Conservation (phyloP, 1,140 invertebrate genomes). For the Drosophila sulfurigaster region DNA sequence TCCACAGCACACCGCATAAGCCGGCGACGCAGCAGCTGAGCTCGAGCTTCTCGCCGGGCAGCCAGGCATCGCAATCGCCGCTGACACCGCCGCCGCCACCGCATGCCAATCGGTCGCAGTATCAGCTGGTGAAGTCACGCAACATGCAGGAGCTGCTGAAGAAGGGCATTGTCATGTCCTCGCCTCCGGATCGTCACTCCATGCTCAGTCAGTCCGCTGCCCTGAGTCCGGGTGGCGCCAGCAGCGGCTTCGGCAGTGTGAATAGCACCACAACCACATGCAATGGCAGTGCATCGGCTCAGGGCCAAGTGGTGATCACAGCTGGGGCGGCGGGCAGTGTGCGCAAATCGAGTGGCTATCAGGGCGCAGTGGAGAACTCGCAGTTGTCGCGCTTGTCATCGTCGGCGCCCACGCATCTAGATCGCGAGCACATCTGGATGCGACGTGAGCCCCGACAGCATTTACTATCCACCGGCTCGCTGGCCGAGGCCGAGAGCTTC, state of each 20-base stretch:
- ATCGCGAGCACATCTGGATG: constrained; percentile 91
- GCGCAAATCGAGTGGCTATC: constrained; percentile 73
- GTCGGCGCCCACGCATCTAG: constrained; percentile 92
- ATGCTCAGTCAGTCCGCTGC: constrained; percentile 87
- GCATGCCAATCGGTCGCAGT: constrained; percentile 87
- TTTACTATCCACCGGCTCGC: constrained; percentile 93
- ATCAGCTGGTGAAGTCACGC: constrained; percentile 85
- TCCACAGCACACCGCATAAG: constrained; percentile 85
- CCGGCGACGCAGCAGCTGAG: constrained; percentile 66
- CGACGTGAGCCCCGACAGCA: constrained; percentile 93
- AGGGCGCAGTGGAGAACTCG: constrained; percentile 57
- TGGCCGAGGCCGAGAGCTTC: constrained; percentile 93
- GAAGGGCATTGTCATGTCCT: constrained; percentile 86
- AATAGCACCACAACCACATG: constrained; percentile 48
- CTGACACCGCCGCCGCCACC: constrained; percentile 78
- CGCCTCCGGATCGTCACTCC: constrained; percentile 85
- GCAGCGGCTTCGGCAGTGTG: constrained; percentile 77
- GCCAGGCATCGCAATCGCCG: constrained; percentile 84
- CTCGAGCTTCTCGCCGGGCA: constrained; percentile 85
- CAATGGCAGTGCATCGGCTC: constrained; percentile 27
- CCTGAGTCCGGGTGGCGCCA: constrained; percentile 75
- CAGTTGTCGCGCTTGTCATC: constrained; percentile 90
- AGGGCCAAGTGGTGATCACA: constrained; percentile 70
- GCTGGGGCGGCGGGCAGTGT: constrained; percentile 60
- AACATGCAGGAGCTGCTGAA: constrained; percentile 86